Conservation (phyloP, 2,888 invertebrate genomes). For the Trilocha varians region DNA sequence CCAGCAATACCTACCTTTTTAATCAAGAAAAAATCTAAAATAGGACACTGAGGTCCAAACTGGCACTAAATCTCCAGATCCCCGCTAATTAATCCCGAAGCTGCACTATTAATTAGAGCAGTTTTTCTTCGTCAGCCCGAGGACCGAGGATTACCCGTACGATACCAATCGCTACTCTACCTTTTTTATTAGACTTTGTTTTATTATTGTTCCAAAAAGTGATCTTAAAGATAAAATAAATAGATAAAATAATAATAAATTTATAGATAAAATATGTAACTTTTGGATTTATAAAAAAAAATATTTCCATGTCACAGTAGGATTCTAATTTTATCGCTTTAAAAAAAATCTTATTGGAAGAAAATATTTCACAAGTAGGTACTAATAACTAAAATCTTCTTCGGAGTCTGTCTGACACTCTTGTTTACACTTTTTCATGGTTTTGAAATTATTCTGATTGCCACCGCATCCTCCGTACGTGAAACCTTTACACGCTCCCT, state of each 20-base stretch:
- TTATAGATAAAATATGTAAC: no score
- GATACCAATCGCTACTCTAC: no score
- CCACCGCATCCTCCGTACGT: conserved; percentile 50
- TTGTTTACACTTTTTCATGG: conserved; percentile 15
- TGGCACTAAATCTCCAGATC: conserved; percentile 27
- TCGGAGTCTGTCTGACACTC: conserved; percentile 12
- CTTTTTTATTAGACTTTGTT: no score
- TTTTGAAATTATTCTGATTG: conserved; percentile 37
- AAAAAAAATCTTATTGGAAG: no score
- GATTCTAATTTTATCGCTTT: no score
- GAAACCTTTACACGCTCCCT: conserved; percentile 29
- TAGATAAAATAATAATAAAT: no score
- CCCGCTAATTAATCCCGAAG: conserved; percentile 55
- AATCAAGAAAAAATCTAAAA: not conserved
- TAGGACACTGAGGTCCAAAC: conserved; percentile 31
- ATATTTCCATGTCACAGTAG: no score
- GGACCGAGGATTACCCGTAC: conserved; percentile 44
- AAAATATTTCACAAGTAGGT: no score
- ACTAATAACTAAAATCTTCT: not conserved
- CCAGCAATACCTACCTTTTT: no score
- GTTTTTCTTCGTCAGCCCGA: conserved; percentile 50
- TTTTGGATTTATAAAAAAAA: no score
- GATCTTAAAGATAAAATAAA: no score
- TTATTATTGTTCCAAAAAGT: no score
- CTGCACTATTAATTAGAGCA: conserved; percentile 61